Percentiles rank a stretch among this genome's conserved stretches.
These are phyloP conservation scores for Bos taurus DNA, from an alignment of 2,113 vertebrate species.

Conservation along the genomic window ARS-UCD2.0 NC_037336.1:47322501-47323000, in stretches of 20 bases:
- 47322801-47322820: slow-evolving; percentile 88
- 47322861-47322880: slow-evolving; percentile 79
- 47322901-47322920: slow-evolving; percentile 80
- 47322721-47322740: slow-evolving; percentile 89
- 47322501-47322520: background rate
- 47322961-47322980: background rate
- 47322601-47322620: background rate
- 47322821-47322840: slow-evolving; percentile 90
- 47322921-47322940: rapidly evolving
- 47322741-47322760: slow-evolving; percentile 91
- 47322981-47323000: slow-evolving; percentile 81
- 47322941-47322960: too few relatives aligned
- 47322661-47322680: background rate
- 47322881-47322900: slow-evolving; percentile 76
- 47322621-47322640: background rate
- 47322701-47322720: slow-evolving; percentile 47
- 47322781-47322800: slow-evolving; percentile 91
- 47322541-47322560: background rate
- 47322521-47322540: background rate
- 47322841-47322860: slow-evolving; percentile 82
- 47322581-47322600: background rate
- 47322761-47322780: slow-evolving; percentile 91
- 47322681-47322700: background rate
- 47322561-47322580: background rate
- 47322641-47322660: background rate